phyloP scores from a whole-genome alignment of 2,797 vertebrate genomes.

The Danio jaintianensis region DNA sequence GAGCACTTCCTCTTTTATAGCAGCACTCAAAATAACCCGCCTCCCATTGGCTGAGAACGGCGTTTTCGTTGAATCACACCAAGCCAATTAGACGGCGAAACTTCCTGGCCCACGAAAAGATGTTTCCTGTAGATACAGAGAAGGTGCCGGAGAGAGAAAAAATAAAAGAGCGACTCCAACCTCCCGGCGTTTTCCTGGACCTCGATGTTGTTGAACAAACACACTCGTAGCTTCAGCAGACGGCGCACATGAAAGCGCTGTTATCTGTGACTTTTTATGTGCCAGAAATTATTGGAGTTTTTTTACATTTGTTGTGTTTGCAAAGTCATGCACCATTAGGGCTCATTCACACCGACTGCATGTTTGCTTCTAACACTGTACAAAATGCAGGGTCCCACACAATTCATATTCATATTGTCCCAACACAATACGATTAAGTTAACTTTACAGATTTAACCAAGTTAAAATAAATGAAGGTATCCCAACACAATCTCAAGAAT shows the following conservation, averaged over 20 bases:
- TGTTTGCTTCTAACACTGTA: no score
- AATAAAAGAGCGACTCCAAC: slow-evolving; percentile 57
- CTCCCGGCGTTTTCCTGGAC: slow-evolving; percentile 79
- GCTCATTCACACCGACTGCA: no score
- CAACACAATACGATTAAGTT: no score
- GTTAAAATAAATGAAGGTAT: no score
- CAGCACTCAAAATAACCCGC: slow-evolving; percentile 90
- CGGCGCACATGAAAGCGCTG: not conserved
- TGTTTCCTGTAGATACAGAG: slow-evolving; percentile 96
- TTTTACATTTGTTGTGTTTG: not conserved
- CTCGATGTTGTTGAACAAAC: slow-evolving; percentile 75
- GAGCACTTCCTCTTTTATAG: slow-evolving; percentile 83
- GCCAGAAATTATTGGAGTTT: not conserved
- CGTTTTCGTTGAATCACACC: slow-evolving; percentile 82
- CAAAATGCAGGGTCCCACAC: no score
- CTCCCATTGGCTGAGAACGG: slow-evolving; percentile 83
- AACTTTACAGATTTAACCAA: no score
- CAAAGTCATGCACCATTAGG: not conserved
- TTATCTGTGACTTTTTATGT: slow-evolving; percentile 2
- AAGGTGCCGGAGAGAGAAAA: slow-evolving; percentile 60
- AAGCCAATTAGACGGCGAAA: slow-evolving; percentile 87
- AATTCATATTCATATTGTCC: no score
- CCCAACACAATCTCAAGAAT: no score
- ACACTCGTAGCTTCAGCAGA: not conserved
- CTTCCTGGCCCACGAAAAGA: slow-evolving; percentile 92